Percentiles rank a stretch among this genome's conserved stretches.
Evolutionary conservation across 2,113 vertebrate genomes (phyloP).

Genomic region (western clawed frog (Xenopus tropicalis)): UCB_Xtro_10.0 CM004450.2:44115501-44116000

Average conservation of each 20-base stretch:
- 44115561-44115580: slow-evolving; percentile 90
- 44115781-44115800: slow-evolving; percentile 97
- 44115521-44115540: slow-evolving; percentile 93
- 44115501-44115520: slow-evolving; percentile 95
- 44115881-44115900: slow-evolving; percentile 93
- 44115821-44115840: slow-evolving; percentile 97
- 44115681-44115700: slow-evolving; percentile 54
- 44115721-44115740: too few species aligned
- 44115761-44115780: not conserved
- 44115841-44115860: slow-evolving; percentile 98
- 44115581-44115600: slow-evolving; percentile 89
- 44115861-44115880: slow-evolving; percentile 97
- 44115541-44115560: slow-evolving; percentile 87
- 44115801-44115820: slow-evolving; percentile 92
- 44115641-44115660: slow-evolving; percentile 94
- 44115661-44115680: slow-evolving; percentile 96
- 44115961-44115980: too few species aligned
- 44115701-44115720: too few species aligned
- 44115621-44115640: slow-evolving; percentile 97
- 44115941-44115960: too few species aligned
- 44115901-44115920: slow-evolving; percentile 5
- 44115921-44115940: too few species aligned
- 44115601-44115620: slow-evolving; percentile 93
- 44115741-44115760: too few species aligned
- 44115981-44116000: too few species aligned